Base-by-base conservation (phyloP, 2,888 invertebrate species). In the Erebia ligea region DNA sequence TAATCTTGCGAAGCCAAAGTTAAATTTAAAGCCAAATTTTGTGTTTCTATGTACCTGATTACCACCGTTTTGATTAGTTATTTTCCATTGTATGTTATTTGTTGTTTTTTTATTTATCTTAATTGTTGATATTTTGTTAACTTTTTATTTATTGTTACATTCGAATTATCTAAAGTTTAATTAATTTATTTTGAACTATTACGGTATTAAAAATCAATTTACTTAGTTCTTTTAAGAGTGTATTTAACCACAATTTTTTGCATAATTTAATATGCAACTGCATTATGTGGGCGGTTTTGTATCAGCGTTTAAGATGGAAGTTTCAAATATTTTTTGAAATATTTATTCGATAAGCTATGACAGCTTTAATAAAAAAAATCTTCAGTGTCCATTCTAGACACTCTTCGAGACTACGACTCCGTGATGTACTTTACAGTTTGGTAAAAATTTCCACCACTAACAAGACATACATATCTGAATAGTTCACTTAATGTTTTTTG, bases 11-110 rank as follows among this genome's bases (percentile, higher is more conserved):
- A 61, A 69, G 67, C 69, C 73, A 73, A 73, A 73, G 52, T 40
- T 17, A 64, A 54, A 52, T 52, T 52, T 19, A 21, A 45, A 64
- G 13, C 64, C 64, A 64, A 54, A 64, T 64, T 8, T 59, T 57
- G 71, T 71, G 56, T 48, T 70, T 61, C 56, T 50, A 19, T 63
- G 73, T 73, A 72, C 73, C 73, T 73, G 72, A 73, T 65, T 45
- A 67, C 73, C 73, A 73, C 73, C 73, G 73, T 62, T 34, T 34
- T 58, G 56, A 61, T 65, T 48, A 42, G 45, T 67, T 68, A 63
- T 64, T 67, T 21, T 34, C 4, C 15, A 11, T 66, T 66, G 42
- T 6, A 2, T 67, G 67, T 70, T 71, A 54, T 56, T 65, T 67
- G 45, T 58, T 71, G 42, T 50, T 52, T 68, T 52, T 61, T 48